Evolutionary conservation across 2,113 vertebrate genomes (phyloP).

Genomic region (Syrmaticus mikado): DNA sequence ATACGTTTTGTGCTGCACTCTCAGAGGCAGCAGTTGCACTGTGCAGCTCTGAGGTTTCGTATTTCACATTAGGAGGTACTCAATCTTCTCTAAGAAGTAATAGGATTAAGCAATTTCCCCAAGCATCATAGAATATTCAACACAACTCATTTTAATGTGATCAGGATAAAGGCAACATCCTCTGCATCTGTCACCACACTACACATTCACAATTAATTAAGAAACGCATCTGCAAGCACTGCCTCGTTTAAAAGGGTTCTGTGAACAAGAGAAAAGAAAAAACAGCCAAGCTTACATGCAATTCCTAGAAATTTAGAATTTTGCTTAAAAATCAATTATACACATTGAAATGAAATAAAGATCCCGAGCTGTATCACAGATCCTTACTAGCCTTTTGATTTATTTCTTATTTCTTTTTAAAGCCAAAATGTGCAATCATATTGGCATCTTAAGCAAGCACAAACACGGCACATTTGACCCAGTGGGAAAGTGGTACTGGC

Average conservation of each 20-base stretch:
- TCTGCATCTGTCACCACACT: slow-evolving; percentile 44
- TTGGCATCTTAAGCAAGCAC: neutral
- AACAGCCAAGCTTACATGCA: neutral
- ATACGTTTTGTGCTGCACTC: slow-evolving; percentile 41
- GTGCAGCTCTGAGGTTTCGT: slow-evolving; percentile 48
- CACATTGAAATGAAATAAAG: neutral
- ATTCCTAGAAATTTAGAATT: neutral
- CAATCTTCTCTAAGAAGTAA: slow-evolving; percentile 62
- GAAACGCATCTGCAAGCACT: slow-evolving; percentile 46
- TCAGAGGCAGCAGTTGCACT: slow-evolving; percentile 8
- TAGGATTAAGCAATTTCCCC: slow-evolving; percentile 70
- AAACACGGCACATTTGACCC: neutral
- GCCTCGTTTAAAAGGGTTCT: slow-evolving; percentile 10
- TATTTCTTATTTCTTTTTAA: neutral
- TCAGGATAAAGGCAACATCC: slow-evolving; percentile 59
- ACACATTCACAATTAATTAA: slow-evolving; percentile 64
- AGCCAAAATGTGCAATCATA: neutral
- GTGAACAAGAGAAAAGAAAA: neutral
- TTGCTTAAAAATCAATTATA: neutral
- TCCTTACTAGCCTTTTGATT: neutral
- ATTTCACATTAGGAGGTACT: slow-evolving; percentile 64
- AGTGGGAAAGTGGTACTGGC: neutral
- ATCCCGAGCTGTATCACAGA: neutral
- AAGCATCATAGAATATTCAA: slow-evolving; percentile 70
- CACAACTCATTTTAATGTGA: slow-evolving; percentile 63